Conservation (phyloP, 2,797 vertebrate species). For the Anguilla obscura region DNA sequence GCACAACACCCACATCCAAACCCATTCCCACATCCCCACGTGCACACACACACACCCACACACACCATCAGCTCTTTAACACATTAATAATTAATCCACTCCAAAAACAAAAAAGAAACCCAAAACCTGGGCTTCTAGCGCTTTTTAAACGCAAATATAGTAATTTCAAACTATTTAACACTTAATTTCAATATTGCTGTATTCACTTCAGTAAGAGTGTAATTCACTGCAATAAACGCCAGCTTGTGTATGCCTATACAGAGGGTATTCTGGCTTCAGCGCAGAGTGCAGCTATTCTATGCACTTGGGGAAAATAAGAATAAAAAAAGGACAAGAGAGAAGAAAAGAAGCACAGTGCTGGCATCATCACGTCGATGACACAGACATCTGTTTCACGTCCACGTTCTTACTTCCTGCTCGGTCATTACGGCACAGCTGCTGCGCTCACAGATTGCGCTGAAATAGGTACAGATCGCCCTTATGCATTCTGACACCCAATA, state of each 20-base stretch:
- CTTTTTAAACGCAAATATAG: not conserved
- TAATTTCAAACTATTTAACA: not conserved
- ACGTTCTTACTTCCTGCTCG: not conserved
- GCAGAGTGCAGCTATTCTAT: not conserved
- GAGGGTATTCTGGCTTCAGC: not conserved
- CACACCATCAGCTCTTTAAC: not conserved
- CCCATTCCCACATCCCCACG: too few species aligned
- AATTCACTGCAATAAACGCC: not conserved
- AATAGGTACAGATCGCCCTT: not conserved
- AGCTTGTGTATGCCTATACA: not conserved
- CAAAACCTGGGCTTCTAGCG: not conserved
- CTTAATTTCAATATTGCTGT: not conserved
- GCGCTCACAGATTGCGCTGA: not conserved
- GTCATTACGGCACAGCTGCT: slow-evolving; percentile 29
- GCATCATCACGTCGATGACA: not conserved
- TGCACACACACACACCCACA: not conserved
- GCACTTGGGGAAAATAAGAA: not conserved
- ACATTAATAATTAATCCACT: not conserved
- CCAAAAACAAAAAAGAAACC: not conserved
- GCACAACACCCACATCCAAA: too few species aligned
- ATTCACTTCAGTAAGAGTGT: not conserved
- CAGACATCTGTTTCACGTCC: slow-evolving; percentile 30
- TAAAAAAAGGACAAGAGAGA: not conserved
- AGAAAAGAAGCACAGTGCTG: not conserved
- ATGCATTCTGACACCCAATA: slow-evolving; percentile 29